These are phyloP conservation scores for Butastur rufipennis DNA, from an alignment of 2,113 vertebrate genomes.

Conservation along the genomic window DNA sequence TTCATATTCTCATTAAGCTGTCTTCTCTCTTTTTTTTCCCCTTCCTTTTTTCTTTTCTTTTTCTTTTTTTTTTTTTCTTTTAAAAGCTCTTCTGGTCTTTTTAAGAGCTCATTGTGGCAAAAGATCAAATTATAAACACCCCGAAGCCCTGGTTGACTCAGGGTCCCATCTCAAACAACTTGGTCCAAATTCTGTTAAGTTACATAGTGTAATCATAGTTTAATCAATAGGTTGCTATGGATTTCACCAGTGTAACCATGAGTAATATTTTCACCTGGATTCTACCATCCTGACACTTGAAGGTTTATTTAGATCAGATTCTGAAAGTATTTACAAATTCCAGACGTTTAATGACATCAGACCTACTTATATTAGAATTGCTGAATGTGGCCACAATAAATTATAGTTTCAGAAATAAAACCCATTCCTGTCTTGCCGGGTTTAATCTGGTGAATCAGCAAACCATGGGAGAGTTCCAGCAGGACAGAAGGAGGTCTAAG, in stretches of 20 bases:
- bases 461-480: neutral
- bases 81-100: neutral
- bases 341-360: neutral
- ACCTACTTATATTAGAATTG: neutral
- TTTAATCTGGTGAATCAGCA: neutral
- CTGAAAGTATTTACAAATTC: neutral
- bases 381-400: neutral
- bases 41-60: neutral
- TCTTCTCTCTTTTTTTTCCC: rapidly evolving
- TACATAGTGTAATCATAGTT: neutral
- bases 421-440: neutral
- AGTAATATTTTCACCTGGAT: neutral
- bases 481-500: neutral
- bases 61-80: neutral
- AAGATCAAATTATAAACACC: neutral
- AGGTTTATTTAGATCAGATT: neutral
- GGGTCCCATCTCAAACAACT: neutral
- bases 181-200: neutral
- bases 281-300: neutral
- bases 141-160: neutral
- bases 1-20: neutral
- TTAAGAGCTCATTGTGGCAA: neutral
- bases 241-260: neutral
- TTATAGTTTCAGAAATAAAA: neutral
- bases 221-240: neutral